A percentile compares a stretch with the other conserved stretches of the same genome.
phyloP scores from a whole-genome alignment of 2,113 vertebrate species.

The Zosterops borbonicus region DNA sequence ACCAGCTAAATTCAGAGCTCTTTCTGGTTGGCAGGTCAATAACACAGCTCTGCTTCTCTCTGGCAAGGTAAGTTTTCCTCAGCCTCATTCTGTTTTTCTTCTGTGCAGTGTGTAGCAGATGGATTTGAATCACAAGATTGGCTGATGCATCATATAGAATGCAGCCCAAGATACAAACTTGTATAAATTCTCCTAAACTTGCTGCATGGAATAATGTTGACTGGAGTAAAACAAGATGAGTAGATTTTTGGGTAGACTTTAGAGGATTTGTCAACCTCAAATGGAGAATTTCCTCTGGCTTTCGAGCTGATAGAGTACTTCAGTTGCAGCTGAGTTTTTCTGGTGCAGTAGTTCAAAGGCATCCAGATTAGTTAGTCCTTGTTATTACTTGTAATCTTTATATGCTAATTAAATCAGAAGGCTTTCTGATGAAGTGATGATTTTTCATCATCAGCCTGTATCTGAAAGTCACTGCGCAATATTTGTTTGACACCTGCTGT shows the following conservation, averaged over 20 bases:
- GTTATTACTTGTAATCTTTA: background rate
- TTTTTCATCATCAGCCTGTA: background rate
- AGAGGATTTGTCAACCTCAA: background rate
- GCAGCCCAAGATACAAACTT: background rate
- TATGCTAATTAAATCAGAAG: background rate
- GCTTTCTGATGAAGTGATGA: background rate
- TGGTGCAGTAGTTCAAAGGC: background rate
- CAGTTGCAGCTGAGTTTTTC: background rate
- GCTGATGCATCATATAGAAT: rapidly evolving
- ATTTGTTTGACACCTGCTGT: background rate
- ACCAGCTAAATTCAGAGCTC: background rate
- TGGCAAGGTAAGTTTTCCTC: background rate
- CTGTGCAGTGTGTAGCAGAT: background rate
- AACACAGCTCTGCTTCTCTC: background rate
- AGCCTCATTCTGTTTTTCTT: background rate
- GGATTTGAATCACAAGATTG: background rate
- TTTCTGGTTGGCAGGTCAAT: background rate
- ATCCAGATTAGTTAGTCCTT: background rate
- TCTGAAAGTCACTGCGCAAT: background rate
- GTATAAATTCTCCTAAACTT: background rate
- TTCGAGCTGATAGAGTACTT: background rate
- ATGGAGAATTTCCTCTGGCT: background rate
- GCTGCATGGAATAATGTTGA: background rate
- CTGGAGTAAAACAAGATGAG: background rate
- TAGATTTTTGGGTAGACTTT: background rate